Conservation (phyloP, 2,888 invertebrate genomes). For the Drosophila acutilabella region DNA sequence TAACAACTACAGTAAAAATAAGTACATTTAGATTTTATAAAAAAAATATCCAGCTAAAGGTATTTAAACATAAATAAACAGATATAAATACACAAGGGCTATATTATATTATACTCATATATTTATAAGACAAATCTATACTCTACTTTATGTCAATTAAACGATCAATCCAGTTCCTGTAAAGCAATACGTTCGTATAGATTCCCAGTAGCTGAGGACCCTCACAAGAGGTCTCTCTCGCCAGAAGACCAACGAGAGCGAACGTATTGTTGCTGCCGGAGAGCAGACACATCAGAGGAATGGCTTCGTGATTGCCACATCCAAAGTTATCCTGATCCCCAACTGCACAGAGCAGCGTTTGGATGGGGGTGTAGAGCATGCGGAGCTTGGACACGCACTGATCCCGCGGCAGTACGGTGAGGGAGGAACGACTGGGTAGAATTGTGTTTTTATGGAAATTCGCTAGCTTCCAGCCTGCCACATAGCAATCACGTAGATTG, state of each 20-base stretch:
- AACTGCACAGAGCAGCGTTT: slow-evolving; percentile 60
- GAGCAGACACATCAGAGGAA: slow-evolving; percentile 61
- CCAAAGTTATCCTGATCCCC: slow-evolving; percentile 63
- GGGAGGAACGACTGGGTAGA: slow-evolving; percentile 54
- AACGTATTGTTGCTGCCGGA: slow-evolving; percentile 52
- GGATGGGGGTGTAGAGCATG: slow-evolving; percentile 48
- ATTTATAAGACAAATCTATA: not conserved
- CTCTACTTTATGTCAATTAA: slow-evolving; percentile 34
- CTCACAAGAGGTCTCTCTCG: slow-evolving; percentile 55
- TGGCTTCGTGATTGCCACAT: slow-evolving; percentile 48
- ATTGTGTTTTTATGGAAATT: slow-evolving; percentile 39
- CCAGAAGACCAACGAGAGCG: slow-evolving; percentile 58
- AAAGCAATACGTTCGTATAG: slow-evolving; percentile 57
- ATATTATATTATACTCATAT: not conserved
- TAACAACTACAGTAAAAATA: too few species aligned
- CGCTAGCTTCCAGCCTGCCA: slow-evolving; percentile 55
- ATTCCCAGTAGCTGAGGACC: slow-evolving; percentile 59
- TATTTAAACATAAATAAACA: too few species aligned
- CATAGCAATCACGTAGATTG: slow-evolving; percentile 64
- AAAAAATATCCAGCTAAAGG: too few species aligned
- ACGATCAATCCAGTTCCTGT: slow-evolving; percentile 63
- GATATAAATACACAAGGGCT: too few species aligned
- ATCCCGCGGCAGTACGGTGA: slow-evolving; percentile 58
- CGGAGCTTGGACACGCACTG: slow-evolving; percentile 60
- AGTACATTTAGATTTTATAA: too few species aligned